Conservation (phyloP, 2,797 vertebrate genomes). For the Siniperca scherzeri region DNA sequence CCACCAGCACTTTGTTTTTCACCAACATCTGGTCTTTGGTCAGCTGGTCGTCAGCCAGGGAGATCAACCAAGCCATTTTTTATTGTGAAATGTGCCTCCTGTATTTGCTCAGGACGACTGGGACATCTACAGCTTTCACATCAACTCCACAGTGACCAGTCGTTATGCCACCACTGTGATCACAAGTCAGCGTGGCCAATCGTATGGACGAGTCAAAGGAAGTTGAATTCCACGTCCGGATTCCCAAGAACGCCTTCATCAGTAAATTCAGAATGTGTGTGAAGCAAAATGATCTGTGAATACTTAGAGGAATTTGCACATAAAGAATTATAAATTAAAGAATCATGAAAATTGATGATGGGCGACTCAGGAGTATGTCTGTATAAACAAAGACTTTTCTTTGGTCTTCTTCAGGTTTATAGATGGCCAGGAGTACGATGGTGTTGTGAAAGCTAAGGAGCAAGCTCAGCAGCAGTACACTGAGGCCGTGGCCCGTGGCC, state of each 20-base stretch:
- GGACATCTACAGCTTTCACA: constrained; percentile 91
- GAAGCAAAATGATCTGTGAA: not conserved
- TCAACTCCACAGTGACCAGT: constrained; percentile 90
- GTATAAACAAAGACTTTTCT: not conserved
- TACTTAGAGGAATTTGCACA: not conserved
- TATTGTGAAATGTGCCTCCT: constrained; percentile 34
- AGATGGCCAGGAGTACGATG: constrained; percentile 87
- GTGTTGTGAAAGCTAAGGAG: constrained; percentile 89
- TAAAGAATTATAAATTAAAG: not conserved
- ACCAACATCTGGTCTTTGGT: constrained; percentile 50
- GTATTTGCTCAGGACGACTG: constrained; percentile 76
- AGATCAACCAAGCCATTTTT: not conserved
- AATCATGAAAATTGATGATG: not conserved
- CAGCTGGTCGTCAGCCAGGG: constrained; percentile 26
- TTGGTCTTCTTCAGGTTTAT: constrained; percentile 84
- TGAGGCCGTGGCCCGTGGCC: constrained; percentile 81
- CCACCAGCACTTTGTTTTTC: constrained; percentile 11
- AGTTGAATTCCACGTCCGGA: constrained; percentile 90
- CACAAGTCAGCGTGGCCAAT: constrained; percentile 91
- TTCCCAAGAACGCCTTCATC: constrained; percentile 95
- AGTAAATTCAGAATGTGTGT: constrained; percentile 94
- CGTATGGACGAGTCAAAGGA: constrained; percentile 81
- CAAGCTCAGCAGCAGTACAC: constrained; percentile 87
- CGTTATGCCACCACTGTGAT: constrained; percentile 91
- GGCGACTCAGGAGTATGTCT: not conserved